Evolutionary conservation across 2,113 vertebrate species (phyloP).

Genomic region (Cromileptes altivelis): DNA sequence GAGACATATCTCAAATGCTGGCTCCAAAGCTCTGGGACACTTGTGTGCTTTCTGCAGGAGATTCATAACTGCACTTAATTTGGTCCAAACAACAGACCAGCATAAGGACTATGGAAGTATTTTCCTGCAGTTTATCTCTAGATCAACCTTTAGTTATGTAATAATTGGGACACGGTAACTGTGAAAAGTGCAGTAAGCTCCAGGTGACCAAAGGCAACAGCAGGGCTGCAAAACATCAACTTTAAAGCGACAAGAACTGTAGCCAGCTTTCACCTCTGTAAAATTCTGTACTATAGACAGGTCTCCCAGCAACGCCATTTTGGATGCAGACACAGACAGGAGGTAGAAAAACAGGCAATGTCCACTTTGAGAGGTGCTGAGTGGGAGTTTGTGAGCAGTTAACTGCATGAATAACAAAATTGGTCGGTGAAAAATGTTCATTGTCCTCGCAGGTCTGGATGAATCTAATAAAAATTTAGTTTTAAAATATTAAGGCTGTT

Average conservation of each 20-base stretch:
- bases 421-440: conserved; percentile 26
- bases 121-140: too few species aligned
- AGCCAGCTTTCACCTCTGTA: neutral
- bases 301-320: neutral
- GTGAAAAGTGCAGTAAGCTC: neutral
- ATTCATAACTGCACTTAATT: conserved; percentile 8
- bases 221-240: neutral
- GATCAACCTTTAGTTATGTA: neutral
- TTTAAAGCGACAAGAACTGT: neutral
- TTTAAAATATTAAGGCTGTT: neutral
- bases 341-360: neutral
- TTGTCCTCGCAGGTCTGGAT: conserved; percentile 15
- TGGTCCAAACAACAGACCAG: too few species aligned
- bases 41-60: conserved; percentile 7
- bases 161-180: neutral
- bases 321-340: neutral
- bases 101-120: too few species aligned
- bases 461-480: conserved; percentile 9
- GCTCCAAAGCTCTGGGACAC: neutral
- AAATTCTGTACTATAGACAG: neutral
- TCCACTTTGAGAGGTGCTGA: conserved; percentile 7
- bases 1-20: conserved; percentile 5
- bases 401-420: neutral
- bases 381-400: conserved; percentile 10
- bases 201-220: neutral